Conservation (phyloP, 2,113 vertebrate species). For the Phylloscopus trochilus region DNA sequence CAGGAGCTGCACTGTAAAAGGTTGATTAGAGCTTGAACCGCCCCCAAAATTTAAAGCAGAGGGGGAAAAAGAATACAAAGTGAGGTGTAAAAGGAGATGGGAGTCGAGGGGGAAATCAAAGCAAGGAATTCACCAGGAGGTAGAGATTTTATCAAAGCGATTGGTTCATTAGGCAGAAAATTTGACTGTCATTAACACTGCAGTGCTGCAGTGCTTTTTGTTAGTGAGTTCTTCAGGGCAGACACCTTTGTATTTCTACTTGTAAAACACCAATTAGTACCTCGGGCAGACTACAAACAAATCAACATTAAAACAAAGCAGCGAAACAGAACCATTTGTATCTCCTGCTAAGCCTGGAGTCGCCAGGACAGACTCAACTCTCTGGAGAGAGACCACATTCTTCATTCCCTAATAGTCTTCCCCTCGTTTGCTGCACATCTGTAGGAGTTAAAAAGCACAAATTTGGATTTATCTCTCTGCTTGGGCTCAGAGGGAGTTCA, state of each 20-base stretch:
- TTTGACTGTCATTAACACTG: not conserved
- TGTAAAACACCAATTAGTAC: constrained; percentile 38
- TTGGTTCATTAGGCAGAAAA: constrained; percentile 51
- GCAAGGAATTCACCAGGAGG: constrained; percentile 34
- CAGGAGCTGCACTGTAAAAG: not conserved
- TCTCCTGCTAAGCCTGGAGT: constrained; percentile 9
- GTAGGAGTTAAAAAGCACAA: not conserved
- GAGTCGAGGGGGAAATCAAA: constrained; percentile 38
- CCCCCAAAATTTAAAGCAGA: not conserved
- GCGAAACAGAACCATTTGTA: not conserved
- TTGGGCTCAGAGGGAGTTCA: not conserved
- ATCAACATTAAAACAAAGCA: constrained; percentile 33
- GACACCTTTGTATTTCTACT: constrained; percentile 43
- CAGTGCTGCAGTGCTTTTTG: not conserved
- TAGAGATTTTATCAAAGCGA: constrained; percentile 40
- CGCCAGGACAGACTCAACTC: not conserved
- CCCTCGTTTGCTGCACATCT: not conserved
- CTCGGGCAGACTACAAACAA: constrained; percentile 49
- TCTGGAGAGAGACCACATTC: not conserved
- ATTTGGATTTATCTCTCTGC: not conserved
- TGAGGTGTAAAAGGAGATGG: not conserved
- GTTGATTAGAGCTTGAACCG: not conserved
- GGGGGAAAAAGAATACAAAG: not conserved
- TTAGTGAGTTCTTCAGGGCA: constrained; percentile 31
- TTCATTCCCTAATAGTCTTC: not conserved